Base-by-base conservation (phyloP, 2,113 vertebrate genomes). In the Corynorhinus townsendii region DNA sequence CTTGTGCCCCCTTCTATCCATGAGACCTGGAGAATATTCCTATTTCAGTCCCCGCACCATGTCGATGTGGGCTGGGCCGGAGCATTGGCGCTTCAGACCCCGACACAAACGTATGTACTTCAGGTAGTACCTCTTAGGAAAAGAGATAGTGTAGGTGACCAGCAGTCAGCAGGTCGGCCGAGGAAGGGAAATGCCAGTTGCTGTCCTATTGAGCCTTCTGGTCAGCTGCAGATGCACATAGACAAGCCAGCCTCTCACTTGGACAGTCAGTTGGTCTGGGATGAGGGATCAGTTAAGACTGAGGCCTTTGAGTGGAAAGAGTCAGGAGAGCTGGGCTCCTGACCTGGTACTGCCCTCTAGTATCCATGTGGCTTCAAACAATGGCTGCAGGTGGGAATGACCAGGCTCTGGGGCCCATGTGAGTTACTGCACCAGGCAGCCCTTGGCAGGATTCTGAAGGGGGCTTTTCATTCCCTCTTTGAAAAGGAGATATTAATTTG, bases 31-130 rank as follows among this genome's bases (percentile, higher is more conserved):
- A 76, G 99, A 99, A 89, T 99, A 99, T 77, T 99, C 99, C 9
- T 99, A 99, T 98, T 99, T 99, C 97, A 99, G 99, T 96, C 99
- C 99, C 30, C 98, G 98, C 26, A 99, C 98, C 3, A 99, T 99
- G 98, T 99, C 99, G 0, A 98, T 99, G 71, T 99, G 99, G 99
- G 99, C 99, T 0, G 99, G 99, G 59, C 99, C 99, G 0, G 99
- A 99, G 22, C 99, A 99, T 98, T 99, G 99, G 99, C 98, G 98
- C 49, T 99, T 99, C 98, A 99, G 98, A 93, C 99, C 99, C 7
- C 99, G 95, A 3, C 98, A 98, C 95, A 99, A 98, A 88, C 40
- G 99, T 99, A 98, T 56, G 99, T 98, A 66, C 33, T 82, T 28
- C 62, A 28, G 66, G 3, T 47, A 20, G 5, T 69, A 4, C 2